Conservation (phyloP, 2,113 vertebrate species). For the Corydoras maculifer region DNA sequence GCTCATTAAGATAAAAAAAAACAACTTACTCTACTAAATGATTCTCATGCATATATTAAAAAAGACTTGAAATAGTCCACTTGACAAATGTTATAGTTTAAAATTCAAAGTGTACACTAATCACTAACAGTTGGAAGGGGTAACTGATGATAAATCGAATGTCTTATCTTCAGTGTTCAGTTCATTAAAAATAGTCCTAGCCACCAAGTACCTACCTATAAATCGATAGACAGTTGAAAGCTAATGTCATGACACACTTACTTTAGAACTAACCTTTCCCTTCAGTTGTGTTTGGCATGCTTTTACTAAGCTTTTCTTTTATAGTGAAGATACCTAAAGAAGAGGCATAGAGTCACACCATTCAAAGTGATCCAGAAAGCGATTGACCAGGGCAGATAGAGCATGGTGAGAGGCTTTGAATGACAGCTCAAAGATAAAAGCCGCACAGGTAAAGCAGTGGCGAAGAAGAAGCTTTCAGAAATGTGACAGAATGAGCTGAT, state of each 20-base stretch:
- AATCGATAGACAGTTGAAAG: neutral
- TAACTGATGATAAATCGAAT: too few species aligned
- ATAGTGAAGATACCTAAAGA: conserved; percentile 9
- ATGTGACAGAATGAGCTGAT: neutral
- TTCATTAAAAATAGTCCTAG: neutral
- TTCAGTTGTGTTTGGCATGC: conserved; percentile 20
- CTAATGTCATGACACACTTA: neutral
- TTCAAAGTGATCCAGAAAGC: neutral
- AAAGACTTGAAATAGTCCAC: too few species aligned
- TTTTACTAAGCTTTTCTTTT: conserved; percentile 18
- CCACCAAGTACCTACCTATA: neutral
- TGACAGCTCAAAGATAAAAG: conserved; percentile 19
- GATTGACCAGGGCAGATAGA: conserved; percentile 25
- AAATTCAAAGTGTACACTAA: too few species aligned
- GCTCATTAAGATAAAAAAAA: neutral
- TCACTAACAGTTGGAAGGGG: too few species aligned
- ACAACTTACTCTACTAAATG: too few species aligned
- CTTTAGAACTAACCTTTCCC: conserved; percentile 16
- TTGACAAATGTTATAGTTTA: too few species aligned
- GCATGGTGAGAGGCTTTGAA: conserved; percentile 24
- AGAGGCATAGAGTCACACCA: neutral
- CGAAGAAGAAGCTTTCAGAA: neutral
- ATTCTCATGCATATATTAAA: too few species aligned
- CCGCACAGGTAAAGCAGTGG: conserved; percentile 5
- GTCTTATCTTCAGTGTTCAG: neutral